A percentile compares a stretch with the other conserved stretches of the same genome.
Conservation (phyloP, 2,113 vertebrate genomes). For the Heliornis fulica region DNA sequence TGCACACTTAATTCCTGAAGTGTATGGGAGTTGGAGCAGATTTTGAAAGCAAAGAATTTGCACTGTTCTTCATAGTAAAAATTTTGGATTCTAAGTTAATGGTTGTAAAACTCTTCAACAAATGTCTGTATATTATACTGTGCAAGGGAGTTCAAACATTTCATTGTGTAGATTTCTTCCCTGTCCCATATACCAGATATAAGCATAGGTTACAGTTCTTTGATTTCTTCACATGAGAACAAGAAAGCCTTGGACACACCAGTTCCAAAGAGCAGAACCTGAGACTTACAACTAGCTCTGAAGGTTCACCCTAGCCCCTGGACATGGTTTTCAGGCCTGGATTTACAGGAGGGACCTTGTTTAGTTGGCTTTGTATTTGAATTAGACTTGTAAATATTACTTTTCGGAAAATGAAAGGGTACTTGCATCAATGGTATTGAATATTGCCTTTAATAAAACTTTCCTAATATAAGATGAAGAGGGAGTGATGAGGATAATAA, state of each 20-base stretch:
- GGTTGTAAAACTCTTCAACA: neutral
- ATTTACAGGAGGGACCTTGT: neutral
- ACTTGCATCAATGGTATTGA: neutral
- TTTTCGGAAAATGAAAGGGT: accelerated
- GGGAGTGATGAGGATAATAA: neutral
- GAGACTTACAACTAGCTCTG: neutral
- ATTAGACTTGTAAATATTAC: neutral
- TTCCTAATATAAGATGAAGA: neutral
- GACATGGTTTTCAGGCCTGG: neutral
- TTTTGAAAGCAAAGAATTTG: neutral
- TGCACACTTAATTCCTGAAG: neutral
- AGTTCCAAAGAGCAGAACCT: neutral
- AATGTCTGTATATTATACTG: neutral
- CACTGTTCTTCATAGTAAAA: neutral
- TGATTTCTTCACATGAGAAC: neutral
- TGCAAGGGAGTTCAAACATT: neutral
- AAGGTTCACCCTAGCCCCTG: neutral
- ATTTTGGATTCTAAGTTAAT: neutral
- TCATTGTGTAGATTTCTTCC: neutral
- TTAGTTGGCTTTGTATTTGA: neutral
- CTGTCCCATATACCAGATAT: neutral
- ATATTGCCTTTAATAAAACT: neutral
- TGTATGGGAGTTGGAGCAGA: neutral
- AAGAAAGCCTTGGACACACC: neutral
- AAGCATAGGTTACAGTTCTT: neutral